Base-by-base conservation (phyloP, 2,113 vertebrate species). In the Leptodactylus fuscus region DNA sequence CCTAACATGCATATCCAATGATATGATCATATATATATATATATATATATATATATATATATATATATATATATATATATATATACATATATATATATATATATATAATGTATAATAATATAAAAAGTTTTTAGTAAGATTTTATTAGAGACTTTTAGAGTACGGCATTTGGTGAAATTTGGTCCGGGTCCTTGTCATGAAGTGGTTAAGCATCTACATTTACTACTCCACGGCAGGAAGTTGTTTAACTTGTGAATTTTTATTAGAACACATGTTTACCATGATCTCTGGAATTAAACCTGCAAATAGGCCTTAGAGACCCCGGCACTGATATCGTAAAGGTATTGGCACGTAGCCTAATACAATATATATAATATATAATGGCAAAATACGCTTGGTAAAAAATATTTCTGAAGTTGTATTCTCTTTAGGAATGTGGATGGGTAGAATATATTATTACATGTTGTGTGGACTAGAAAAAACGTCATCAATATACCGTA, bases 181-280 rank as follows among this genome's bases (percentile, higher is more conserved):
- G 32, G 32, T 18, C 13, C 4, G 29, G 6, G 60, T 29, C 65
- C 32, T 32, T 12, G 65, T 69, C 32, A 38, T 22, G 65, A 38
- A 69, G 18, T 67, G 29, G 32, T 69, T 38, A 69, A 69, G 34
- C 34, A 20, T 18, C 65, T 36, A 69, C 18, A 38, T 69, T 69
- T 69, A 38, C 9, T 69, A 38, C 62, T 67, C 27, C 32, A 8
- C 9, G 65, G 65, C 32, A 69, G 65, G 65, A 38, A 69, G 34
- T 69, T 69, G 65, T 69, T 69, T 69, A 38, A 69, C 32, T 69
- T 38, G 32, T 69, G 65, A 69, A 69, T 69, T 69, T 69, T 69
- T 69, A 67, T 69, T 38, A 69, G 18, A 69, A 38, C 32, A 69
- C 65, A 69, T 69, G 65, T 69, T 69, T 69, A 69, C 65, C 65